Evolutionary conservation across 2,888 invertebrate species (phyloP), one percentile per base, ranked within the genome.

Genomic region (Lathronympha strigana): DNA sequence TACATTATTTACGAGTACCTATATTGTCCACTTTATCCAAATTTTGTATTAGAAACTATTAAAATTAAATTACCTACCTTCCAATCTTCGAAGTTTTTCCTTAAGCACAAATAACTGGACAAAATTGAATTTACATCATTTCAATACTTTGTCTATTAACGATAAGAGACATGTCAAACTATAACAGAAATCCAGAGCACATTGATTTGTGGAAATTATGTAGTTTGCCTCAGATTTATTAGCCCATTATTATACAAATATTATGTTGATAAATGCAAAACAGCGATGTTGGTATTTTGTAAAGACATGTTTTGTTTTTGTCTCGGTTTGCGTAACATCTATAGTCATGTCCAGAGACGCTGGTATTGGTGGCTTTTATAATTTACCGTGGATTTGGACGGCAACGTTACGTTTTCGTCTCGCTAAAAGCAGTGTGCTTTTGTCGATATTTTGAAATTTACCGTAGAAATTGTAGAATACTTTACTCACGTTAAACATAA

Each of bases 261-360:
- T 36, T 54, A 62, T 62, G 53, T 43, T 53, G 61, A 62, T 62
- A 33, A 53, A 62, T 62, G 61, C 61, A 53, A 53, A 25, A 53
- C 51, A 43, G 33, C 45, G 45, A 53, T 53, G 31, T 45, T 43
- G 53, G 33, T 54, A 53, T 62, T 62, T 53, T 62, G 61, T 45
- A 43, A 11, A 17, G 28, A 61, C 28, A 28, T 61, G 40, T 61
- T 61, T 23, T 15, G 25, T 51, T 40, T 49, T 50, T 17, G 38
- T 17, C 28, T 17, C 40, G 17, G 25, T 28, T 57, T 43, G 55
- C 55, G 19, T 57, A 28, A 25, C 11, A 17, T 19, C 19, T 13
- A 47, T 47, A 47, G 47, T 25, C 25, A 47, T 47, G 47, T 23
- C 5, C 3, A 13, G n/a, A 36, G 36, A 36, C 36, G 36, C 13